Evolutionary conservation across 2,113 vertebrate genomes (phyloP).

Genomic region (Grammomys dolichurus): DNA sequence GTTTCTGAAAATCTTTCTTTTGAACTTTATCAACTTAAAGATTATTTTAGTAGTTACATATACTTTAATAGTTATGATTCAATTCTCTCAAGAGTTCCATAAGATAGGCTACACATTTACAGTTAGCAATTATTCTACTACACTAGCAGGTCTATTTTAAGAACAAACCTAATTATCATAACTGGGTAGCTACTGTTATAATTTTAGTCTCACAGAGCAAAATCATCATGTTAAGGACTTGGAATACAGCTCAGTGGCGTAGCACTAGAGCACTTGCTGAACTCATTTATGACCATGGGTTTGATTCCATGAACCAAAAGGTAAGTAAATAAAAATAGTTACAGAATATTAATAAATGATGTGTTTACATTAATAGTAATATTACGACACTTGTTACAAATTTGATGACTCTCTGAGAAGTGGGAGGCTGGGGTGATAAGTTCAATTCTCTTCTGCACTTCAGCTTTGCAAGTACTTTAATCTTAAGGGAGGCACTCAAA

Average conservation of each 20-base stretch:
- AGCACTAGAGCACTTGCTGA: not conserved
- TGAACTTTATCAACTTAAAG: not conserved
- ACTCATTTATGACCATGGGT: not conserved
- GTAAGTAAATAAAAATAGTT: not conserved
- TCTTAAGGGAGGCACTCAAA: constrained; percentile 1
- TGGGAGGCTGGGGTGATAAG: not conserved
- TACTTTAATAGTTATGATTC: not conserved
- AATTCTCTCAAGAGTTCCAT: not conserved
- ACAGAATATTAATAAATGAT: not conserved
- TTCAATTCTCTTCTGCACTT: not conserved
- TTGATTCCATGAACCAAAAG: not conserved
- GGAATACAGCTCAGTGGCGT: too few species aligned
- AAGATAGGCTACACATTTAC: not conserved
- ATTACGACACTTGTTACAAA: not conserved
- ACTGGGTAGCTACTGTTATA: not conserved
- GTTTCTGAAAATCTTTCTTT: not conserved
- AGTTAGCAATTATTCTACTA: not conserved
- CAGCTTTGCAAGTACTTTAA: not conserved
- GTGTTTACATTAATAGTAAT: not conserved
- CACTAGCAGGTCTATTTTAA: not conserved
- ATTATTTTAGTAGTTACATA: not conserved
- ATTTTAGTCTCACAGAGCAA: constrained; percentile 11
- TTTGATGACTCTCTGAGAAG: not conserved
- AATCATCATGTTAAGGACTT: constrained; percentile 26
- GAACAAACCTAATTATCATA: not conserved